These are phyloP conservation scores for Uloborus diversus DNA, from an alignment of 1,140 invertebrate species.

Conservation along the genomic window DNA sequence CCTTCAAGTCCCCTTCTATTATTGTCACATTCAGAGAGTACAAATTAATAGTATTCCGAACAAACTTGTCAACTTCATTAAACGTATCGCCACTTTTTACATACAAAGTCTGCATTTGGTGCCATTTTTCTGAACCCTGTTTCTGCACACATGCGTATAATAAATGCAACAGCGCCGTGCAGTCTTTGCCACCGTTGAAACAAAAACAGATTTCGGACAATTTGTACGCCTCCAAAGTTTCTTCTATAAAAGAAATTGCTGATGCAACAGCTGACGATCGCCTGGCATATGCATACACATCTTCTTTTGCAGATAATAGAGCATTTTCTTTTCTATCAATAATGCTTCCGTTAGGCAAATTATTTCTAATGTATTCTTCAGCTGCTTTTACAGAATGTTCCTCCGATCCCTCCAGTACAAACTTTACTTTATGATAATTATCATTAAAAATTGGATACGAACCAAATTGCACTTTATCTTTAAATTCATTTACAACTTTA, in stretches of 20 bases:
- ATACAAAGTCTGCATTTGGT: constrained; percentile 79
- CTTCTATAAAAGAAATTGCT: constrained; percentile 28
- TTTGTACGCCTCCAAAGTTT: constrained; percentile 57
- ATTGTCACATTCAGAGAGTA: constrained; percentile 61
- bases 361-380: constrained; percentile 58
- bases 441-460: constrained; percentile 75
- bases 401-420: constrained; percentile 65
- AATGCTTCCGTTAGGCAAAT: constrained; percentile 63
- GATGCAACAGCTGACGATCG: neutral
- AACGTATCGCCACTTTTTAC: constrained; percentile 77
- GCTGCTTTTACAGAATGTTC: constrained; percentile 62
- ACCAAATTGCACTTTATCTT: constrained; percentile 71
- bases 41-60: constrained; percentile 73
- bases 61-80: constrained; percentile 85
- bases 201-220: constrained; percentile 82
- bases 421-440: constrained; percentile 68
- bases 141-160: constrained; percentile 71
- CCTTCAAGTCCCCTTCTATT: constrained; percentile 15
- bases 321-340: constrained; percentile 57
- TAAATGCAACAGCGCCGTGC: constrained; percentile 87
- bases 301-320: neutral
- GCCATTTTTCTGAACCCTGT: constrained; percentile 63
- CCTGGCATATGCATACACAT: neutral
- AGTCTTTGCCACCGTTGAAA: constrained; percentile 98
- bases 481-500: constrained; percentile 68